phyloP scores from a whole-genome alignment of 2,797 vertebrate species.

The Sebastolobus altivelis region DNA sequence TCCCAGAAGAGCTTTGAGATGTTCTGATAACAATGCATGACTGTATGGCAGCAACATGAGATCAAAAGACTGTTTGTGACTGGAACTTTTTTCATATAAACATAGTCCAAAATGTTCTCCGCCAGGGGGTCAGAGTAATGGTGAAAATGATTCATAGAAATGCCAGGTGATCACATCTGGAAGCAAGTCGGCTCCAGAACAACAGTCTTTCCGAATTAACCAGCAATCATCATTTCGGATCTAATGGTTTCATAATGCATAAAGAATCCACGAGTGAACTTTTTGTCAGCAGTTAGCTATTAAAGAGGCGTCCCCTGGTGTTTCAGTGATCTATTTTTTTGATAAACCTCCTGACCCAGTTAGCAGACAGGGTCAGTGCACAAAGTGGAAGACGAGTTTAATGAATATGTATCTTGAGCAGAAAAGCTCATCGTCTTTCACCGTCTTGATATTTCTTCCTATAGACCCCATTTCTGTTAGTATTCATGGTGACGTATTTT shows the following conservation, averaged over 20 bases:
- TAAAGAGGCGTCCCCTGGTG: slow-evolving; percentile 35
- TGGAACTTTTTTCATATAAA: slow-evolving; percentile 45
- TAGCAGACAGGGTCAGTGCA: not conserved
- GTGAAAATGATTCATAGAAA: slow-evolving; percentile 67
- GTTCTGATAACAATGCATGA: slow-evolving; percentile 21
- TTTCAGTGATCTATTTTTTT: slow-evolving; percentile 21
- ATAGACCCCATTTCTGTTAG: too few species aligned
- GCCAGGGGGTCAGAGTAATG: slow-evolving; percentile 40
- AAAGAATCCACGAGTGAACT: slow-evolving; percentile 43
- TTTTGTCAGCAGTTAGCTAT: slow-evolving; percentile 46
- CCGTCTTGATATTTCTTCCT: not conserved
- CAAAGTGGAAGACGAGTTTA: not conserved
- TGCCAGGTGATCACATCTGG: slow-evolving; percentile 72
- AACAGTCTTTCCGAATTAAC: slow-evolving; percentile 57
- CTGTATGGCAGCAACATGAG: slow-evolving; percentile 18
- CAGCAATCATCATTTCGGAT: slow-evolving; percentile 57
- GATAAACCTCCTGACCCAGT: slow-evolving; percentile 33
- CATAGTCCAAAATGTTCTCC: slow-evolving; percentile 20
- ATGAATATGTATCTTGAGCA: slow-evolving; percentile 5
- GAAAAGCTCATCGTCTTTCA: not conserved
- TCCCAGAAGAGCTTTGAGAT: slow-evolving; percentile 9
- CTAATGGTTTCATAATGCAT: slow-evolving; percentile 56
- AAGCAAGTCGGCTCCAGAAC: slow-evolving; percentile 40
- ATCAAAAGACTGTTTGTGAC: slow-evolving; percentile 51
- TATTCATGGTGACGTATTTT: too few species aligned